phyloP scores from a whole-genome alignment of 2,797 vertebrate genomes.

The Chromobotia macracanthus region DNA sequence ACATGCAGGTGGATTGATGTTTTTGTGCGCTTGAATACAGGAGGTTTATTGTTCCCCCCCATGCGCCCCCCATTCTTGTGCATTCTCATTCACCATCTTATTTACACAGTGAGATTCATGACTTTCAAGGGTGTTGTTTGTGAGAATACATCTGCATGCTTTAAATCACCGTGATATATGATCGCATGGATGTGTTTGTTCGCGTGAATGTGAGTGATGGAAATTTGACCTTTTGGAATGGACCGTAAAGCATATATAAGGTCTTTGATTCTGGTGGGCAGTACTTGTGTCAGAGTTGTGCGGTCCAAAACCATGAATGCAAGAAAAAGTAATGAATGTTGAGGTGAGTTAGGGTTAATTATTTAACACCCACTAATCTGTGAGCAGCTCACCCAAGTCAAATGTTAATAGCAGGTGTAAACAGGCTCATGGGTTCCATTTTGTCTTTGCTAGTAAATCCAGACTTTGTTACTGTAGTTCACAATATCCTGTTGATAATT shows the following conservation, averaged over 20 bases:
- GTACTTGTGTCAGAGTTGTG: conserved; percentile 4
- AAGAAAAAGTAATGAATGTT: not conserved
- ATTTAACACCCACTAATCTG: not conserved
- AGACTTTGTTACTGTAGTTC: not conserved
- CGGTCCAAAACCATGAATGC: not conserved
- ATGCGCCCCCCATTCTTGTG: too few relatives aligned
- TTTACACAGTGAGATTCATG: conserved; percentile 22
- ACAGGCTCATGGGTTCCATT: not conserved
- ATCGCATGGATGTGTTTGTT: not conserved
- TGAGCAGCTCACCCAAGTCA: too few relatives aligned
- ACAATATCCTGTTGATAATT: not conserved
- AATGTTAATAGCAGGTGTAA: too few relatives aligned
- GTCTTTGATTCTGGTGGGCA: not conserved
- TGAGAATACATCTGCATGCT: conserved; percentile 9
- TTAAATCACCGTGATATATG: conserved; percentile 7
- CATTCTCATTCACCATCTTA: conserved; percentile 5
- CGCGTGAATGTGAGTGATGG: not conserved
- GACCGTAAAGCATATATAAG: not conserved
- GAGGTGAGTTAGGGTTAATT: not conserved
- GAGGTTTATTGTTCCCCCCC: too few relatives aligned
- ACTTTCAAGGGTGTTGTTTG: not conserved
- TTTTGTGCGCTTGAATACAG: conserved; percentile 1
- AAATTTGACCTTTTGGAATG: conserved; percentile 37
- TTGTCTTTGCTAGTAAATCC: not conserved
- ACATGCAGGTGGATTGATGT: conserved; percentile 16